Base-by-base conservation (phyloP, 53 echinoderm and acorn worm species). In the Mesocentrotus franciscanus region DNA sequence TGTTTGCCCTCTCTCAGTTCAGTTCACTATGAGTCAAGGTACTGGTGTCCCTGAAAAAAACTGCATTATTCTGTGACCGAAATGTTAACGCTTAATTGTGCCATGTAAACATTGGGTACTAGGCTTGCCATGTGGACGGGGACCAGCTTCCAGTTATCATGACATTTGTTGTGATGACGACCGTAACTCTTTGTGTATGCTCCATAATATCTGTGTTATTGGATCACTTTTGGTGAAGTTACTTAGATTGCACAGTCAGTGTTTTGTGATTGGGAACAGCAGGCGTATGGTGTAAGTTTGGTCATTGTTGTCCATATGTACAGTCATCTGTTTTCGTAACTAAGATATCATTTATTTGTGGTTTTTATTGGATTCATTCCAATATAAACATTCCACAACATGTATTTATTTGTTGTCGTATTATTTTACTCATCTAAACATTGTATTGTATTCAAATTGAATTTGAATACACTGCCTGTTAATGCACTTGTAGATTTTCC, bases 21-120 rank as follows among this genome's bases (percentile, higher is more conserved):
- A 87, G 56, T 57, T 56, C 87, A 87, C 57, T 17, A n/a, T 87
- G 58, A 87, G 87, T 87, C 58, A 87, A 87, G 58, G 87, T 27
- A 87, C 58, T 17, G 56, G 87, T 87, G 87, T 58, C 87, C 87
- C 87, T 87, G 87, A 87, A 87, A 49, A 84, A 84, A 87, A 87
- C 87, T 59, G 56, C 87, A 87, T 87, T 91, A 66, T 91, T 92
- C 72, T 56, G n/a, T 92, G 92, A 92, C 92, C 92, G 92, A 92
- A 92, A 92, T 92, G 72, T 74, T 92, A 71, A 92, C 75, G 75
- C 92, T 74, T 72, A 92, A 92, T 74, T 92, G 92, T 92, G 92
- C 30, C 75, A 92, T 72, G 92, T 92, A 66, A 92, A 92, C 75
- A 92, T 71, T 92, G 70, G 29, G 15, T 27, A 24, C 71, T 12